Conservation (phyloP, 2,113 vertebrate species). For the Brachyhypopomus gauderio region DNA sequence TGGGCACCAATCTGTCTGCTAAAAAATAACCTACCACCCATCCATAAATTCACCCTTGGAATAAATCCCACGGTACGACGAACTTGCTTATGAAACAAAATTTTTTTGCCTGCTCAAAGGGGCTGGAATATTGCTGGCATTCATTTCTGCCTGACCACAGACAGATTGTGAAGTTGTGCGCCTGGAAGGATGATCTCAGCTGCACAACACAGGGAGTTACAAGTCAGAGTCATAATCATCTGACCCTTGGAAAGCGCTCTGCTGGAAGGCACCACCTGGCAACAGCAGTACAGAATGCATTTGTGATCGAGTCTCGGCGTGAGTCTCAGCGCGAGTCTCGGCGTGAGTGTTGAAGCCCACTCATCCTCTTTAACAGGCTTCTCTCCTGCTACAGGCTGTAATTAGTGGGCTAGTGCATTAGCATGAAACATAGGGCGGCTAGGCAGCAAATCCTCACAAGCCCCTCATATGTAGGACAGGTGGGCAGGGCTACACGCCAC, state of each 20-base stretch:
- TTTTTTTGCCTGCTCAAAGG: constrained; percentile 30
- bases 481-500: too few species aligned
- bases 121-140: constrained; percentile 23
- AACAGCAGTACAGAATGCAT: not conserved
- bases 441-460: not conserved
- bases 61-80: constrained; percentile 14
- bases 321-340: too few species aligned
- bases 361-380: not conserved
- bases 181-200: not conserved
- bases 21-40: constrained; percentile 30
- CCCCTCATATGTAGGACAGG: too few species aligned
- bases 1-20: constrained; percentile 30
- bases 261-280: not conserved
- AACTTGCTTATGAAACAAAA: constrained; percentile 45
- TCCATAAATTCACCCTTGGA: constrained; percentile 29
- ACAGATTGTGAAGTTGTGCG: constrained; percentile 6
- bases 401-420: constrained; percentile 28
- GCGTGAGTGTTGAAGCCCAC: not conserved
- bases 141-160: constrained; percentile 32
- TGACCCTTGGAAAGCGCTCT: not conserved
- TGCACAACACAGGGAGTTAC: not conserved
- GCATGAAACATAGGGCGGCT: constrained; percentile 18
- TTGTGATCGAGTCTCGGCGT: too few species aligned
- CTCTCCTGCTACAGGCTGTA: constrained; percentile 38
- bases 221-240: not conserved